Base-by-base conservation (phyloP, 2,888 invertebrate species). In the Spodoptera exigua region DNA sequence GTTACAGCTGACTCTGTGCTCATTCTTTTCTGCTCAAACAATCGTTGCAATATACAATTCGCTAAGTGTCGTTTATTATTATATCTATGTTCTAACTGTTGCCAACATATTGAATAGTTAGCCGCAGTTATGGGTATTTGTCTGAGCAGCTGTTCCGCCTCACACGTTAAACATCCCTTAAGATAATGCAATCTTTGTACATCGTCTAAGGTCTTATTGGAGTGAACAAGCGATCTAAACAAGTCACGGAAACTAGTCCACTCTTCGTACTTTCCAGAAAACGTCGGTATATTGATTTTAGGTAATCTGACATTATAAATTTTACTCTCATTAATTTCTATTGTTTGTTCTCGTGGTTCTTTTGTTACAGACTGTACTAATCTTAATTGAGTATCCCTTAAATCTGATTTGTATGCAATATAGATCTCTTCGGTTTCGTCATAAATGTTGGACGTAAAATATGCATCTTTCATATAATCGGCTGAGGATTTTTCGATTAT, bases 81-180 rank as follows among this genome's bases (percentile, higher is more conserved):
- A n/a, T n/a, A n/a, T n/a, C n/a, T n/a, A n/a, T n/a, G n/a, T 52
- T 52, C 32, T 13, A 52, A 32, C 41, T 27, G 41, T 18, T 13
- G 14, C 52, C 52, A 52, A 52, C 52, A 52, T 13, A 27, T 12
- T 14, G 18, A 18, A 13, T 52, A 52, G 34, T 52, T 52, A 16
- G n/a, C 39, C 14, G 39, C 39, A 9, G 39, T 39, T 39, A 39
- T 39, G 14, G 39, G 39, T 16, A 39, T 39, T 39, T 39, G 39
- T 16, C 39, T n/a, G 16, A 39, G 39, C 13, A 39, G 16, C 16
- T 16, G 39, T n/a, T n/a, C 45, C 27, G 45, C 34, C 16, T 45
- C 45, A 32, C 34, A 14, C 16, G 16, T 34, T 32, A 45, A 34
- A 14, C 45, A 45, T 32, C 32, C 45, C 45, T 45, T 45, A 1